Conservation (phyloP, 1,140 invertebrate species). For the Gryllus bimaculatus region DNA sequence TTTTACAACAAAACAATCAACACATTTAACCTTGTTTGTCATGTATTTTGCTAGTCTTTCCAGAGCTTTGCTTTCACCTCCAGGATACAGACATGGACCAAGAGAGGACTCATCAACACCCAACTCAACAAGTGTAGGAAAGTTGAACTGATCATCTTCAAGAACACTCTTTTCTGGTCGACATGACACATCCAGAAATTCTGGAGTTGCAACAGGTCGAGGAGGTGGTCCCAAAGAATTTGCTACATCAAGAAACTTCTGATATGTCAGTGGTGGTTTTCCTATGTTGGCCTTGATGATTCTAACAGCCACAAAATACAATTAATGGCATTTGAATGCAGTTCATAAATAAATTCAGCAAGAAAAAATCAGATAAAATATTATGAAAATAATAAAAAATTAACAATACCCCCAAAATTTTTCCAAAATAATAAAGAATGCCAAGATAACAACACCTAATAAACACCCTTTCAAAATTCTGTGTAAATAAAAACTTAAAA, state of each 20-base stretch:
- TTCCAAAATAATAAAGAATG: too few species aligned
- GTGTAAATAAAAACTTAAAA: too few species aligned
- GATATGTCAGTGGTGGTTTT: conserved; percentile 56
- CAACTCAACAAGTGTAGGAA: conserved; percentile 49
- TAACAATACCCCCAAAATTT: too few species aligned
- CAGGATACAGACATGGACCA: conserved; percentile 43
- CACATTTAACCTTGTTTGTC: conserved; percentile 36
- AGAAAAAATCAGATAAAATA: too few species aligned
- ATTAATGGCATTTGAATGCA: neutral
- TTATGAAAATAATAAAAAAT: too few species aligned
- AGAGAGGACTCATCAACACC: conserved; percentile 38
- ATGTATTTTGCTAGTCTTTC: conserved; percentile 49
- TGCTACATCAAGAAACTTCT: conserved; percentile 55
- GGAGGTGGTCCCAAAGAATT: conserved; percentile 43
- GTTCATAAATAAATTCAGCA: neutral
- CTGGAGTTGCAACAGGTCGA: conserved; percentile 38
- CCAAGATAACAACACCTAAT: too few species aligned
- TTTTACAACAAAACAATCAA: neutral
- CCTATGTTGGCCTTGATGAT: conserved; percentile 55
- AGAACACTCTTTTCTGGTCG: conserved; percentile 39
- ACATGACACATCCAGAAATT: conserved; percentile 34
- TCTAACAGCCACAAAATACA: neutral
- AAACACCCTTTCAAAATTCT: too few species aligned
- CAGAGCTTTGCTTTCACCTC: conserved; percentile 60
- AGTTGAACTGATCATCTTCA: conserved; percentile 43